These are phyloP conservation scores for Heptranchias perlo DNA, from an alignment of 2,113 vertebrate species.

Conservation along the genomic window DNA sequence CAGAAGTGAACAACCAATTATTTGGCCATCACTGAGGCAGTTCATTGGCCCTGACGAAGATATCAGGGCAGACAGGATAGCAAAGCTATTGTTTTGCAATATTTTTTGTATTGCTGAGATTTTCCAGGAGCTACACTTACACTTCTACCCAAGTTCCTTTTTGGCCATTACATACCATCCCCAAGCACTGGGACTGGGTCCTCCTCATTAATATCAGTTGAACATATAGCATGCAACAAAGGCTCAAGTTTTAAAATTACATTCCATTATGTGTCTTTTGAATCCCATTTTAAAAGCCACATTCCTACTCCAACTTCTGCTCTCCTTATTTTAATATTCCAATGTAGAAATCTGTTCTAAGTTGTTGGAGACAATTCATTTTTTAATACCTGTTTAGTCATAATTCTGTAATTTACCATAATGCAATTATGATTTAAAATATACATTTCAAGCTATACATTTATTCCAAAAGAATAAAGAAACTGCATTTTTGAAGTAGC, in stretches of 20 bases:
- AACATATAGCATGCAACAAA: background rate
- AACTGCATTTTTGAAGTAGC: too few species aligned
- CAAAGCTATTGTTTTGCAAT: conserved; percentile 65
- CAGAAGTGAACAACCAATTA: conserved; percentile 82
- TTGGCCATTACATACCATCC: background rate
- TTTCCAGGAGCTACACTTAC: background rate
- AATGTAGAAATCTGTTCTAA: background rate
- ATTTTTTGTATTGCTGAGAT: background rate
- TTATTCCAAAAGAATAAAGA: background rate
- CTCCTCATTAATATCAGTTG: background rate
- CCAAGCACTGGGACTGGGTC: background rate
- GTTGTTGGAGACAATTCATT: background rate
- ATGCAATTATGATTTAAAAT: background rate
- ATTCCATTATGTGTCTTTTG: background rate
- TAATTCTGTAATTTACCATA: background rate
- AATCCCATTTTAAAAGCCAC: background rate
- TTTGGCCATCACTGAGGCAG: conserved; percentile 75
- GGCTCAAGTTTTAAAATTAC: background rate
- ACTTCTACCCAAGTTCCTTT: background rate
- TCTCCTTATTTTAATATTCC: background rate
- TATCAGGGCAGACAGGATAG: conserved; percentile 69
- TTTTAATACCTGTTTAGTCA: background rate
- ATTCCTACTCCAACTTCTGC: background rate
- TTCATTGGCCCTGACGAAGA: conserved; percentile 60
- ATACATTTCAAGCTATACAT: background rate